Percentiles rank a stretch among this genome's conserved stretches.
phyloP scores from a whole-genome alignment of 2,113 vertebrate genomes.

The Leucopternis melanops region DNA sequence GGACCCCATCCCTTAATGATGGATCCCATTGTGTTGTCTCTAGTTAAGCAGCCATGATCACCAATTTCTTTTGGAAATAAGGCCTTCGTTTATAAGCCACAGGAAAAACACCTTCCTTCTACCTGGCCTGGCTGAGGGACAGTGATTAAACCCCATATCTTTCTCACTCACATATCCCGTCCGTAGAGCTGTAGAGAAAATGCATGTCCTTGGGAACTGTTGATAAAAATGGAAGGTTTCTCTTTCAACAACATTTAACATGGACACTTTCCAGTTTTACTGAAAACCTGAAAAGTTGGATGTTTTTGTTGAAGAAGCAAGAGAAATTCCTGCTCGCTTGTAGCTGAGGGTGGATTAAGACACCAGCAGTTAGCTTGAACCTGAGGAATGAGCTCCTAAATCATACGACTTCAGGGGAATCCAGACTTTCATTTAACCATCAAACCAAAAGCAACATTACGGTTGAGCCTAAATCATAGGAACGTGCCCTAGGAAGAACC shows the following conservation, averaged over 20 bases:
- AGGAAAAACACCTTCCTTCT: neutral
- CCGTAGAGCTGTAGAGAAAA: neutral
- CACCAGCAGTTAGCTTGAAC: neutral
- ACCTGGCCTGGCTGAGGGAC: neutral
- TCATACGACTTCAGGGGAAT: rapidly evolving
- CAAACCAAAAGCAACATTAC: neutral
- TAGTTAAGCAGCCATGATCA: neutral
- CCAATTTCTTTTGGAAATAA: neutral
- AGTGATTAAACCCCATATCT: neutral
- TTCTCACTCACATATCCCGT: neutral
- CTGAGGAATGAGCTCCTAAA: neutral
- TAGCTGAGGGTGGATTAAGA: neutral
- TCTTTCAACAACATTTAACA: neutral
- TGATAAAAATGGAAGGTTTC: neutral
- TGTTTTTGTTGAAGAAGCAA: neutral
- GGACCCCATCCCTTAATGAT: neutral
- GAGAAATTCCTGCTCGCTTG: neutral
- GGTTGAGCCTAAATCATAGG: neutral
- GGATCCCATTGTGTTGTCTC: neutral
- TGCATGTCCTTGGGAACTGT: neutral
- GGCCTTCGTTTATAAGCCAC: neutral
- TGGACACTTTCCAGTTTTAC: neutral
- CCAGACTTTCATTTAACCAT: neutral
- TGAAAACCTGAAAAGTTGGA: neutral
- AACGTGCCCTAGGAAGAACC: neutral